Base-by-base conservation (phyloP, 1,140 invertebrate species). In the Muscidifurax raptorellus region DNA sequence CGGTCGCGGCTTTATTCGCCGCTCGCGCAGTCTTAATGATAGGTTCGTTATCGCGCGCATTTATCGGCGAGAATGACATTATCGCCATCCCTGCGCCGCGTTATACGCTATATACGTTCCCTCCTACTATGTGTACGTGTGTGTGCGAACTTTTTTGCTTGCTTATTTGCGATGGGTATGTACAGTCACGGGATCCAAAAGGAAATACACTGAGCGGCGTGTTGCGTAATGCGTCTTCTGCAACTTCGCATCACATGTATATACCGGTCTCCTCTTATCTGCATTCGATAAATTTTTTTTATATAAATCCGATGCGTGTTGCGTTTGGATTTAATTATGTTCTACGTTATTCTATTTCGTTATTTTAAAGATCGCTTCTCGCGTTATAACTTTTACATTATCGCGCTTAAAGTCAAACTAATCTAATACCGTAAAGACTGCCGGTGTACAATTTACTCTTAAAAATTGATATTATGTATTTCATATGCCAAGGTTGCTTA, bases 51-150 rank as follows among this genome's bases (percentile, higher is more conserved):
- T 85, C 78, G 25, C 40, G 75, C 28, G 28, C 77, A 80, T 74
- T 44, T 74, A 80, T 82, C 79, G 59, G 44, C 59, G 44, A 80
- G 67, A 76, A 75, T 80, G 71, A 76, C 78, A 76, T 79, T 47
- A 64, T 36, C 69, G 69, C 27, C 44, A 36, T 74, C 28, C 71
- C 30, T 7, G 71, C 0, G 69, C 28, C 32, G 71, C 32, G 71
- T 18, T n/a, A 9, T 27, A 13, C 27, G n/a, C n/a, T n/a, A n/a
- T n/a, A 27, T 69, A 36, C 36, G 12, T 30, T 30, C 44, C n/a
- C 30, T 30, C 9, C 28, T 25, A 0, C 25, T 27, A 71, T 71
- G 10, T 71, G 27, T 13, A n/a, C 27, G 4, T 28, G 27, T 30
- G 66, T 67, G 22, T 18, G 22, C 0, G 9, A 52, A 15, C 64